Evolutionary conservation across 2,113 vertebrate species (phyloP), one percentile per base, ranked within the genome.

Genomic region (Gobius niger): DNA sequence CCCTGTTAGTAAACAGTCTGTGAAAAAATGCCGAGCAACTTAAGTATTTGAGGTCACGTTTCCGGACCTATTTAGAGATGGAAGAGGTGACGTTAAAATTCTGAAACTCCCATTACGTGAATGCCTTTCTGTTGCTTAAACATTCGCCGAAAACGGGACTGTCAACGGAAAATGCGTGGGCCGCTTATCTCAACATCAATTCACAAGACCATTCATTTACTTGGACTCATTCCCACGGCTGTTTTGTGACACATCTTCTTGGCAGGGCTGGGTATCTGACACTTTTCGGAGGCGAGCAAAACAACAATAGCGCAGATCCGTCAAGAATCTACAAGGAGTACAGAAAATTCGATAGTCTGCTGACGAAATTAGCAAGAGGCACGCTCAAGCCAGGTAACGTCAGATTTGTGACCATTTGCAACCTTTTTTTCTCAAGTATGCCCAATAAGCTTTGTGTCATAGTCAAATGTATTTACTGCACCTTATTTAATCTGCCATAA

Each of bases 191-290:
- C 24, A 54, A 2, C 65, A 72, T 84, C 49, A 6, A 3, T 2
- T 34, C 44, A 14, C 7, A 51, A 56, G 6, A 3, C 5, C 11
- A 9, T 67, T 57, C 49, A 56, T 34, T 16, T 14, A 3, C 1
- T 44, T 16, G 16, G n/a, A 4, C 56, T 42, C 59, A 7, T 78
- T 75, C 56, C 7, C 47, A 73, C 0, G 10, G 0, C 9, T 47
- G 44, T 59, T 19, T 9, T 10, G 1, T 62, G 7, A 70, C 6
- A 9, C 0, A 4, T 78, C 4, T 72, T 5, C 64, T 16, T 72
- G 24, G 62, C 75, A 96, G 94, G 84, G 92, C 91, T 1, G 95
- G 95, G 34, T 96, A 94, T 79, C 88, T 95, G 77, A 93, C 89
- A 0, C 85, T 95, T 13, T 95, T 91, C 10, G 95, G 91, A 46